phyloP scores from a whole-genome alignment of 2,113 vertebrate species.

The Hydrochoerus hydrochaeris region DNA sequence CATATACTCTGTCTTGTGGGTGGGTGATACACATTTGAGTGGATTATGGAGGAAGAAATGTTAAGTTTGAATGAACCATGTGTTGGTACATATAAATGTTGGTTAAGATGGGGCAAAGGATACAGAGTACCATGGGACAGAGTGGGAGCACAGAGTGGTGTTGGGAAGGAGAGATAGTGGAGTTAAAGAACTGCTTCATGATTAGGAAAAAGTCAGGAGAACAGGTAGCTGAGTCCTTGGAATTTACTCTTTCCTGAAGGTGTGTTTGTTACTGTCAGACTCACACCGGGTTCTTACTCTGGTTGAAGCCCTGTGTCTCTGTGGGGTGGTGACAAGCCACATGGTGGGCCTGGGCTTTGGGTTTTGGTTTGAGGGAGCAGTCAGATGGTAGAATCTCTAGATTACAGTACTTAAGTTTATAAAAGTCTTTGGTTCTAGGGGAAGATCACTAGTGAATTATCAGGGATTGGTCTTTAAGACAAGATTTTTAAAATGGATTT shows the following conservation, averaged over 20 bases:
- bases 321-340: neutral
- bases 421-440: slow-evolving; percentile 20
- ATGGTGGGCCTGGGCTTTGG: neutral
- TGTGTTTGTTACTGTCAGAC: neutral
- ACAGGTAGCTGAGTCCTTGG: neutral
- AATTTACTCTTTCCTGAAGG: slow-evolving; percentile 24
- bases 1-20: neutral
- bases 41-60: neutral
- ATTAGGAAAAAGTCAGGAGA: slow-evolving; percentile 29
- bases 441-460: slow-evolving; percentile 8
- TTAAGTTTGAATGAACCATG: slow-evolving; percentile 4
- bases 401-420: neutral
- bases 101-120: neutral
- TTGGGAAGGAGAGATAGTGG: neutral
- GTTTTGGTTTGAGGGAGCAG: neutral
- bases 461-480: slow-evolving; percentile 15
- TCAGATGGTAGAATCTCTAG: neutral
- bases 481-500: neutral
- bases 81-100: neutral
- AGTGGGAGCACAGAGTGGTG: neutral
- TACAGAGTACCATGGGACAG: neutral
- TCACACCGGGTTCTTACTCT: neutral
- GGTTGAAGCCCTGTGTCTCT: neutral
- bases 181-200: slow-evolving; percentile 1
- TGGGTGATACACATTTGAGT: slow-evolving; percentile 26